Conservation (phyloP, 2,797 vertebrate genomes). For the Miopithecus talapoin region DNA sequence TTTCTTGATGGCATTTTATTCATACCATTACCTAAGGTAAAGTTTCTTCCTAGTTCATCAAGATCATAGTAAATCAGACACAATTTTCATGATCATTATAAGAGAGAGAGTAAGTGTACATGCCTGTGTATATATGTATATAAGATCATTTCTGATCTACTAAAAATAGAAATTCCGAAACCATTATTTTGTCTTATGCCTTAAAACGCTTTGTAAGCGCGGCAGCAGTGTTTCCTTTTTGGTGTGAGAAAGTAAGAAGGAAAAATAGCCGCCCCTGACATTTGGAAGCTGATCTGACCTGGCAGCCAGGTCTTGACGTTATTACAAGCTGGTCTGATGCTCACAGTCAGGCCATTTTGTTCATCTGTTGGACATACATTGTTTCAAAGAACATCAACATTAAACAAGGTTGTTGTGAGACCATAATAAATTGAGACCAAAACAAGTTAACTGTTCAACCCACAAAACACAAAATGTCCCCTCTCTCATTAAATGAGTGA, state of each 20-base stretch:
- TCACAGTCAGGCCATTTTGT: background rate
- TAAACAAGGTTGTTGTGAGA: background rate
- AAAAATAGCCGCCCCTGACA: background rate
- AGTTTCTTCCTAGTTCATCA: background rate
- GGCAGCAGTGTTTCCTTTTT: background rate
- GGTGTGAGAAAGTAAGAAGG: background rate
- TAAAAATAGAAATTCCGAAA: slow-evolving; percentile 15
- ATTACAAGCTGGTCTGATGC: background rate
- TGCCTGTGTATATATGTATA: background rate
- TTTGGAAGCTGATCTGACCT: background rate
- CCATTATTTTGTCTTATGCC: background rate
- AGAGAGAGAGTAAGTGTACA: background rate
- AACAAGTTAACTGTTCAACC: background rate
- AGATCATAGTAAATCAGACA: background rate
- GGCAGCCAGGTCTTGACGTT: background rate
- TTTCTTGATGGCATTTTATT: background rate
- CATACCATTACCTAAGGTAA: background rate
- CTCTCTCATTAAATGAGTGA: background rate
- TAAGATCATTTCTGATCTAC: background rate
- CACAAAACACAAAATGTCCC: background rate
- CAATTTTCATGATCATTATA: background rate
- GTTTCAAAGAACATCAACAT: background rate
- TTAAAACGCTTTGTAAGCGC: background rate
- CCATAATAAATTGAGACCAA: background rate
- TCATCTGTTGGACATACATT: background rate